Conservation (phyloP, 1,140 invertebrate species). For the Drosophila simulans region DNA sequence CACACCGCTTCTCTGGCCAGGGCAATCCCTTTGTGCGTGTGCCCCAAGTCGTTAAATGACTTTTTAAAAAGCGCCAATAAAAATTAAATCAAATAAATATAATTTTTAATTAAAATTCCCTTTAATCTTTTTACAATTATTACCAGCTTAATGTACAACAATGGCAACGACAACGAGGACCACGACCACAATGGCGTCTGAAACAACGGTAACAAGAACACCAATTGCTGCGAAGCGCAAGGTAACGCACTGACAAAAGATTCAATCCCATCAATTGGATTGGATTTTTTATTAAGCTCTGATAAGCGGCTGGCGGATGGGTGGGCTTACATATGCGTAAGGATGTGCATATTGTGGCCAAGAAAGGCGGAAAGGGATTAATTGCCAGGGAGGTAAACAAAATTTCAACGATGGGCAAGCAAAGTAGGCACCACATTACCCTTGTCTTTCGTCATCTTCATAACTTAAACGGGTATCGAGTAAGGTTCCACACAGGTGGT, state of each 20-base stretch:
- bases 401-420: background rate
- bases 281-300: conserved; percentile 36
- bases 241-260: conserved; percentile 25
- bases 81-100: conserved; percentile 83
- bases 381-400: background rate
- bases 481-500: too few relatives aligned
- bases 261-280: conserved; percentile 41
- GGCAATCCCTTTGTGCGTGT: conserved; percentile 8
- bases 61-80: conserved; percentile 80
- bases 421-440: background rate
- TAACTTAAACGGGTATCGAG: background rate
- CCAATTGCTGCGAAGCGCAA: conserved; percentile 7
- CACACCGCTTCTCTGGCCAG: background rate
- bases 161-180: conserved; percentile 22
- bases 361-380: background rate
- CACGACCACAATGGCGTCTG: conserved; percentile 19
- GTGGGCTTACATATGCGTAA: background rate
- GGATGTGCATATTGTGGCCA: conserved; percentile 9
- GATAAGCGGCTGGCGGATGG: conserved; percentile 8
- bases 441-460: background rate
- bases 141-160: conserved; percentile 53
- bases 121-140: conserved; percentile 82
- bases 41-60: conserved; percentile 71
- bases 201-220: conserved; percentile 8
- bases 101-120: conserved; percentile 82